A percentile compares a stretch with the other conserved stretches of the same genome.
These are phyloP conservation scores for Cotesia typhae DNA, from an alignment of 1,140 invertebrate species.

Conservation along the genomic window DNA sequence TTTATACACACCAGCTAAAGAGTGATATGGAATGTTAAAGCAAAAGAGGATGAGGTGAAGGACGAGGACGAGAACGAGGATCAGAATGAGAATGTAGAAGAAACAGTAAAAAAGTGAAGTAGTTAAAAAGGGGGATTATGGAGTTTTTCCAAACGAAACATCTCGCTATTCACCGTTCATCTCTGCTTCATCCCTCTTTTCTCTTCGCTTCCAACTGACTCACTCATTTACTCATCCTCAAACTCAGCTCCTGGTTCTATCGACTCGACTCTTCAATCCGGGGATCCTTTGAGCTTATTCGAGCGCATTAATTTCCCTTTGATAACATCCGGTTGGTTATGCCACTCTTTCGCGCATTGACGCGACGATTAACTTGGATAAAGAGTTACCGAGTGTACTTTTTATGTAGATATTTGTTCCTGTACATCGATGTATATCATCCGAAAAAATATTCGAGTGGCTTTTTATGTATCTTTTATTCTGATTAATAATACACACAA, in stretches of 20 bases:
- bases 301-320: slow-evolving; percentile 19
- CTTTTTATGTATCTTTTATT: not conserved
- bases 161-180: slow-evolving; percentile 5
- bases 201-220: not conserved
- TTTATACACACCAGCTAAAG: not conserved
- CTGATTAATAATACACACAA: too few species aligned
- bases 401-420: not conserved
- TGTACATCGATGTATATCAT: not conserved
- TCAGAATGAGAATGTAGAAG: slow-evolving; percentile 10
- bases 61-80: too few species aligned
- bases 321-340: slow-evolving; percentile 5
- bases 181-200: not conserved
- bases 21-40: slow-evolving; percentile 25
- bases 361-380: slow-evolving; percentile 19
- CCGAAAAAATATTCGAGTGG: too few species aligned
- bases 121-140: not conserved
- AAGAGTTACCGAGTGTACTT: not conserved
- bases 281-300: slow-evolving; percentile 15
- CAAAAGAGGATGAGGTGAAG: slow-evolving; percentile 40
- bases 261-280: slow-evolving; percentile 1
- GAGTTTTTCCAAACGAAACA: slow-evolving; percentile 19
- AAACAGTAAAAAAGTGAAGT: not conserved
- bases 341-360: slow-evolving; percentile 14
- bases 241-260: too few species aligned
- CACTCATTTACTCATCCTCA: slow-evolving; percentile 2